Base-by-base conservation (phyloP, 2,797 vertebrate genomes). In the Poeciliopsis turneri region DNA sequence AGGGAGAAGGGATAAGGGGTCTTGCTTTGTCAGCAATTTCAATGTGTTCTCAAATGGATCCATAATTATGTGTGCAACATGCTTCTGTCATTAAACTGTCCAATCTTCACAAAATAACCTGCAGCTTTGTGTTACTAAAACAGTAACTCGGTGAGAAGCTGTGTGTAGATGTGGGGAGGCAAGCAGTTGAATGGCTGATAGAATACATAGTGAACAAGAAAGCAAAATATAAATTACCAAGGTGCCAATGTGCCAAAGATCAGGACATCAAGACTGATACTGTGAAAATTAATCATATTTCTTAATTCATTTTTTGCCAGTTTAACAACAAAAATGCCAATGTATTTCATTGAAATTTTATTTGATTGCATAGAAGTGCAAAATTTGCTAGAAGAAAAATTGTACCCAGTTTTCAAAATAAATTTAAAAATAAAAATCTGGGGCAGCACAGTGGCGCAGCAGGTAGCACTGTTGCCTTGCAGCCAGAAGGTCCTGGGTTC, bases 101-200 rank as follows among this genome's bases (percentile, higher is more conserved):
- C 61, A 90, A 84, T 64, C 83, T 84, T 84, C 69, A 77, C 43
- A 55, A 55, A 73, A 76, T 78, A 78, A 46, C 57, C 25, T 76
- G 16, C 11, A 28, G 73, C 33, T 28, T 77, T 68, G 41, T 75
- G 71, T 20, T 76, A 36, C 51, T 46, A 66, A 82, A 78, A 39
- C 23, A 43, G 51, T 25, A 53, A 53, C 49, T 25, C 18, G 49
- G 18, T 51, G 49, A 59, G 55, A 59, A 59, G 15, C 9, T 28
- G 13, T 12, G 57, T 15, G 2, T 28, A 16, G 57, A 15, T 61
- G 5, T 16, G 6, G 28, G 5, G 28, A 61, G 28, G 28, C 57
- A 61, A 33, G 28, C 13, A 30, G 5, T 15, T 61, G n/a, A 61
- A 61, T 53, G 51, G 51, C 51, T 53, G 51, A 53, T 59, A 5